Base-by-base conservation (phyloP, 1,140 invertebrate species). In the Ladona fulva region DNA sequence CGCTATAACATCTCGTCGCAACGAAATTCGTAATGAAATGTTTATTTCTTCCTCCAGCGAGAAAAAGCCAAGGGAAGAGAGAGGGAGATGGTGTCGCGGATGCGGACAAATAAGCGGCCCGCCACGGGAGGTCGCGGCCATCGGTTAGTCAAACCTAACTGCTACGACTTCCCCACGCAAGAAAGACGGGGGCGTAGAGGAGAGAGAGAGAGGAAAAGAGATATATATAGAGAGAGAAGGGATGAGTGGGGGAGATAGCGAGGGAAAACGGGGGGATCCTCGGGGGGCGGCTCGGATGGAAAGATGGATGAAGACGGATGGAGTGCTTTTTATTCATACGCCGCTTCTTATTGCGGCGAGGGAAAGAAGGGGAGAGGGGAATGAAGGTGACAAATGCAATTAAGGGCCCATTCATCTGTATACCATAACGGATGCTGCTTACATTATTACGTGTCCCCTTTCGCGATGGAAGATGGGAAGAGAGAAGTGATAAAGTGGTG, bases 221-320 rank as follows among this genome's bases (percentile, higher is more conserved):
- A 66, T 66, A 19, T 66, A 19, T 66, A 22, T 37, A 66, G 10
- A 52, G 44, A 52, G 44, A 19, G 10, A 19, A 19, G 44, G 44
- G 19, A 52, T 52, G 44, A 52, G 44, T 52, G 44, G 44, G 10
- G 44, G 44, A 52, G 44, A 52, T 10, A 52, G 44, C 10, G 44
- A 52, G 10, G 44, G 44, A 19, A 19, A 52, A 52, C 10, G 44
- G 44, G 44, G 44, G 44, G 44, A 52, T 52, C 19, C 19, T 52
- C 10, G 19, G 19, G 44, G 10, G 10, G 14, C 52, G 52, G 52
- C 3, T 22, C 3, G 52, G 52, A 66, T 3, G 52, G 19, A 19
- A 52, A 66, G 52, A 66, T 66, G 52, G 52, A 66, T 66, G 52
- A 66, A 66, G 52, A 66, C 52, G 52, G 52, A 66, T 66, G 52